Base-by-base conservation (phyloP, 2,888 invertebrate genomes). In the Chymomyza amoena region DNA sequence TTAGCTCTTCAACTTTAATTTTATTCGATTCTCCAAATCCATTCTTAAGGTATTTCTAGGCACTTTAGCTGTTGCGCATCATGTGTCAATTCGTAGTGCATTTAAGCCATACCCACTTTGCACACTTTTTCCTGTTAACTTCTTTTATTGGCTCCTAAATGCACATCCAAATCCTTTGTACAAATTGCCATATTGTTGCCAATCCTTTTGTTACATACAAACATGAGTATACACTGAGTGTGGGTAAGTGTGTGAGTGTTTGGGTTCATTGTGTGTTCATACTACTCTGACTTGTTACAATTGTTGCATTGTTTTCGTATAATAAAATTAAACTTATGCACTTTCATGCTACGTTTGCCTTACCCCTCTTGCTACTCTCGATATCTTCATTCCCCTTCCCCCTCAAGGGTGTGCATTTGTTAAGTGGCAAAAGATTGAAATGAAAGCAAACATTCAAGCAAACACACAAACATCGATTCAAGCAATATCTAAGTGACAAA, bases 401-500 rank as follows among this genome's bases (percentile, higher is more conserved):
- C 18, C 5, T 13, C 7, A 57, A 57, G 57, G 57, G 57, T 82
- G 85, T 79, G 76, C 87, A 85, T 85, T 87, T 83, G 78, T 83
- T 83, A 85, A 85, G 88, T 86, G 81, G 86, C 79, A 87, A 87
- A 85, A 86, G 79, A 80, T 85, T 87, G 86, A 83, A 84, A 80
- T 85, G 88, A 79, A 83, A 76, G 76, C 78, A 82, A 76, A 73
- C 73, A 59, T 65, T 54, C 60, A 56, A 20, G 36, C 20, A 7
- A 32, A 28, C 50, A 59, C 54, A 64, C 25, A 68, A 45, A 64
- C 39, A 45, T 56, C 66, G 54, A 72, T 62, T 74, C 61, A 25
- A 62, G 65, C 68, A 75, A 45, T 39, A 10, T 6, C 10, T 15
- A n/a, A 56, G 25, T 51, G 10, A 32, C 32, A 1, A 6, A 32